Evolutionary conservation across 2,888 invertebrate species (phyloP).

Genomic region (Chironomus tentans): DNA sequence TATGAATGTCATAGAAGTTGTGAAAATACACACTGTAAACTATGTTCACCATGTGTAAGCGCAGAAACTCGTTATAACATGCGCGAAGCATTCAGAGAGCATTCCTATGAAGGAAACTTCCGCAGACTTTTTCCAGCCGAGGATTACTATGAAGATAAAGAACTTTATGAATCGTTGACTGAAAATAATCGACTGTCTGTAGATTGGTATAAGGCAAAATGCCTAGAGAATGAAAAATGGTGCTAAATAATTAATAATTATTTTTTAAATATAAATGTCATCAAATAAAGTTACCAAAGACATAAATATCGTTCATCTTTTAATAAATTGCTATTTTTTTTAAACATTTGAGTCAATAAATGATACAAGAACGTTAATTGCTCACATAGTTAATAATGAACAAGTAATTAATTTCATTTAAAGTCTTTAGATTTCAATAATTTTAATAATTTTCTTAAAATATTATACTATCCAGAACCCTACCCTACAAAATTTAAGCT

Average conservation of each 20-base stretch:
- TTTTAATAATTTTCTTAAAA: too few relatives aligned
- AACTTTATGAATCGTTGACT: background rate
- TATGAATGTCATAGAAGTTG: background rate
- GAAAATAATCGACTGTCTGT: background rate
- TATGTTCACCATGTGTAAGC: background rate
- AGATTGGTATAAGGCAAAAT: background rate
- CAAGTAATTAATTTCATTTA: too few relatives aligned
- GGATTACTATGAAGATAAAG: background rate
- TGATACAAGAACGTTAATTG: too few relatives aligned
- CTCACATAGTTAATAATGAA: too few relatives aligned
- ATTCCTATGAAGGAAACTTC: background rate
- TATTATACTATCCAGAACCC: too few relatives aligned
- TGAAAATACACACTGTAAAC: background rate
- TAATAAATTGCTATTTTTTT: too few relatives aligned
- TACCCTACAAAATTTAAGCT: too few relatives aligned
- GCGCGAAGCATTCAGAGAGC: background rate
- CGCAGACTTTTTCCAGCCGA: background rate
- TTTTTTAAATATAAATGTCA: too few relatives aligned
- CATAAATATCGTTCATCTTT: too few relatives aligned
- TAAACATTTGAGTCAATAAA: too few relatives aligned
- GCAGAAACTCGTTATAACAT: background rate
- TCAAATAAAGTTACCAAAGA: too few relatives aligned
- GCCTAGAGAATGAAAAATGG: background rate
- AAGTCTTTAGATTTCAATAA: too few relatives aligned
- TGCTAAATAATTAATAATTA: background rate